Conservation (phyloP, 2,113 vertebrate genomes). For the Paratilapia polleni region DNA sequence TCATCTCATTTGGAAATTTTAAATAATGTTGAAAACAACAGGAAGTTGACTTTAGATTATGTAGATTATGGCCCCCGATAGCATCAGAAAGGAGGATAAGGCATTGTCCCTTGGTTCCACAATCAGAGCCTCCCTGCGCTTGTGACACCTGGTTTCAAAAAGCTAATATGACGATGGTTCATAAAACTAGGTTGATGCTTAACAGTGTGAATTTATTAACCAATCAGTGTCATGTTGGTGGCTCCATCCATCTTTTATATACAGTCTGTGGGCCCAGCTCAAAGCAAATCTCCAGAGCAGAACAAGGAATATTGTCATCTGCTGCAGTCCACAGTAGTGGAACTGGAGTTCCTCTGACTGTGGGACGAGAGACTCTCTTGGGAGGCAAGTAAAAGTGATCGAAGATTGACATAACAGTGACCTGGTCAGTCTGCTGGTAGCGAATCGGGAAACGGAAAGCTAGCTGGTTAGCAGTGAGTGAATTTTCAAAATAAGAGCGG, state of each 20-base stretch:
- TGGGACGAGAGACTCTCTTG: background rate
- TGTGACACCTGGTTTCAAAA: background rate
- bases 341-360: background rate
- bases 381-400: background rate
- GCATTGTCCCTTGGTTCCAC: fast-evolving
- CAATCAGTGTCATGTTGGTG: background rate
- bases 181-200: background rate
- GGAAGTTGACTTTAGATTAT: background rate
- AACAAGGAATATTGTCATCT: background rate
- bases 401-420: background rate
- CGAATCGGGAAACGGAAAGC: no score
- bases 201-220: background rate
- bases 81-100: background rate
- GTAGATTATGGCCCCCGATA: fast-evolving
- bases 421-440: background rate
- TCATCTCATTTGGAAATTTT: background rate
- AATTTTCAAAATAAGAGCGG: fast-evolving
- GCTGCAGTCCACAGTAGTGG: background rate
- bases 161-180: background rate
- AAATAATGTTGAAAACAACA: background rate
- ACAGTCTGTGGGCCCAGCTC: background rate
- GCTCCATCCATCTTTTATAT: background rate
- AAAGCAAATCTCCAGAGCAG: background rate
- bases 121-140: background rate
- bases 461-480: no score